Base-by-base conservation (phyloP, 1,140 invertebrate genomes). In the Teleogryllus occipitalis region DNA sequence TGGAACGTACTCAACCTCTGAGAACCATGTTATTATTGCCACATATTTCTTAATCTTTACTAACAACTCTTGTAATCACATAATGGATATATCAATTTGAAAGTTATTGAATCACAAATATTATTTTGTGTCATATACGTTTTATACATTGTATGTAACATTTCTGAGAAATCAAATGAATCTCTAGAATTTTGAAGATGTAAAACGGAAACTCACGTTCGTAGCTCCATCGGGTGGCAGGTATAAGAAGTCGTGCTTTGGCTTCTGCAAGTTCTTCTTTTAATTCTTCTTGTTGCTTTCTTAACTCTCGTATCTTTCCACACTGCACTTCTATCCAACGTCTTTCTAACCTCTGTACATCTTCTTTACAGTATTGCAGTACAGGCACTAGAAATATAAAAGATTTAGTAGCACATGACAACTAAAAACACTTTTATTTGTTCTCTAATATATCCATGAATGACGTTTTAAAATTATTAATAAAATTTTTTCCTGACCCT, bases 191-290 rank as follows among this genome's bases (percentile, higher is more conserved):
- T 39, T 39, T 39, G 27, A 39, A 39, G 27, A 39, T 39, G 27
- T 39, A 39, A 39, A 39, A 39, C 27, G 27, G 27, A 39, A 81
- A 84, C 88, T 89, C 85, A 90, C 90, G 88, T 83, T 91, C 89
- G 84, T 88, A 90, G 82, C 86, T 90, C 90, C 90, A 91, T 78
- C 88, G 86, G 47, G 84, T 83, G 73, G 87, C 84, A 74, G 90
- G 88, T 81, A 91, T 86, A 84, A 89, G 87, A 79, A 90, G 84
- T 84, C 88, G 82, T 83, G 87, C 81, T 85, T 86, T 84, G 81
- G 87, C 84, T 14, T 84, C 83, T 54, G 84, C 83, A 12, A 91
- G 83, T 82, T 90, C 89, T 74, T 84, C 83, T 80, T 88, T 90
- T 83, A 89, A 87, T 83, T 87, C 86, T 81, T 86, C 87, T 84